Percentiles rank a stretch among this genome's conserved stretches.
phyloP scores from a whole-genome alignment of 2,113 vertebrate species.

The Eira barbara region DNA sequence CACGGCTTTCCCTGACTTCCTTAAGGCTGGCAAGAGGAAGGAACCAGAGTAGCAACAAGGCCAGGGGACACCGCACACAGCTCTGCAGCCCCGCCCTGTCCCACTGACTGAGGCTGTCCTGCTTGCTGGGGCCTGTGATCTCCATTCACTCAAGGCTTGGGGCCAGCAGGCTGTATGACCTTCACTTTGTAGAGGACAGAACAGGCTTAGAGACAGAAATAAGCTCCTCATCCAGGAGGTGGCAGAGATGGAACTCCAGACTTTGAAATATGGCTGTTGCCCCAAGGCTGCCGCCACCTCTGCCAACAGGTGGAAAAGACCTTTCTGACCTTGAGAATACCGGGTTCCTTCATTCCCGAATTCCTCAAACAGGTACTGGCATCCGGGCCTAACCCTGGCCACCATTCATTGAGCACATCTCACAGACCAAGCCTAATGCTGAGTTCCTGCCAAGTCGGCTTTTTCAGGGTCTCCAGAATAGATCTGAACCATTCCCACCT shows the following conservation, averaged over 20 bases:
- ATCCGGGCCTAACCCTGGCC: not conserved
- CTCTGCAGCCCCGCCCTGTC: not conserved
- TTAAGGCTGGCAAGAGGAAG: not conserved
- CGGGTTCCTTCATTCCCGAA: not conserved
- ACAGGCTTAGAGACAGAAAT: not conserved
- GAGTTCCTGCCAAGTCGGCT: not conserved
- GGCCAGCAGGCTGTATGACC: not conserved
- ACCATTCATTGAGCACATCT: not conserved
- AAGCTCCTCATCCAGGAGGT: not conserved
- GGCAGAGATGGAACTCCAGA: not conserved
- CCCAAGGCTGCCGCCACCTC: not conserved
- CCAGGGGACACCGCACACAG: not conserved
- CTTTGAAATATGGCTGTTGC: not conserved
- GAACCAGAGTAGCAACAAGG: not conserved
- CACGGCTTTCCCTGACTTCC: not conserved
- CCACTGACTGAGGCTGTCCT: not conserved
- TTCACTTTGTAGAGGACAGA: not conserved
- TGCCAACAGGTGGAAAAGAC: not conserved
- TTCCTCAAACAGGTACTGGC: not conserved
- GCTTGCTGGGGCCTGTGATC: not conserved
- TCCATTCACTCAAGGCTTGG: not conserved
- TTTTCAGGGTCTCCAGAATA: not conserved
- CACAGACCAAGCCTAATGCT: not conserved
- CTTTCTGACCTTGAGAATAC: not conserved
- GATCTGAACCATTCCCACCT: not conserved